phyloP scores from a whole-genome alignment of 2,888 invertebrate genomes.

The Thalpophila matura region DNA sequence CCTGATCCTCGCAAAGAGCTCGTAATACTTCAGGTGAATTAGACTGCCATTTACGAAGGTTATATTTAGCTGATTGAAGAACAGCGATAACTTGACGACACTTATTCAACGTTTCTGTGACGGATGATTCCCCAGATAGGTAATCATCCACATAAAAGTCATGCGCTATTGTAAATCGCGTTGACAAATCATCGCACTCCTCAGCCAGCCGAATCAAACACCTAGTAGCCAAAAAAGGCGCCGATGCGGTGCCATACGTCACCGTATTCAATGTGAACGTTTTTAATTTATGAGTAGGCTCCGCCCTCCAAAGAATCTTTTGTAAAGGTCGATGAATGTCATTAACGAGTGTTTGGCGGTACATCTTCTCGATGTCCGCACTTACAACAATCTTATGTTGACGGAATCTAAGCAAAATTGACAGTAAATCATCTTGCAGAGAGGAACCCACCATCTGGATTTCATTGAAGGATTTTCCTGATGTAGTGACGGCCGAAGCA shows the following conservation, averaged over 20 bases:
- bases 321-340: not conserved
- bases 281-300: not conserved
- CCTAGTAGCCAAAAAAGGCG: not conserved
- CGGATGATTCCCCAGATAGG: not conserved
- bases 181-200: not conserved
- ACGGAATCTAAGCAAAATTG: not conserved
- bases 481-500: not conserved
- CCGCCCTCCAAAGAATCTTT: conserved; percentile 9
- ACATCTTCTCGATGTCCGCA: not conserved
- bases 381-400: too few species aligned
- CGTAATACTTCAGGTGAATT: too few species aligned
- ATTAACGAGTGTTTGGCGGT: not conserved
- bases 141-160: not conserved
- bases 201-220: not conserved
- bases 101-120: not conserved
- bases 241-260: too few species aligned
- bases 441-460: not conserved
- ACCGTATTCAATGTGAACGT: not conserved
- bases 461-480: not conserved
- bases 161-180: not conserved
- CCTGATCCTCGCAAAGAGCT: too few species aligned
- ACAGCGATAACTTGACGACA: not conserved
- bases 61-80: too few species aligned
- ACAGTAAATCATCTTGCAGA: not conserved
- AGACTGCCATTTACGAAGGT: too few species aligned